Evolutionary conservation across 2,888 invertebrate genomes (phyloP), one percentile per base, ranked within the genome.

Genomic region (Xanthia icteritia): DNA sequence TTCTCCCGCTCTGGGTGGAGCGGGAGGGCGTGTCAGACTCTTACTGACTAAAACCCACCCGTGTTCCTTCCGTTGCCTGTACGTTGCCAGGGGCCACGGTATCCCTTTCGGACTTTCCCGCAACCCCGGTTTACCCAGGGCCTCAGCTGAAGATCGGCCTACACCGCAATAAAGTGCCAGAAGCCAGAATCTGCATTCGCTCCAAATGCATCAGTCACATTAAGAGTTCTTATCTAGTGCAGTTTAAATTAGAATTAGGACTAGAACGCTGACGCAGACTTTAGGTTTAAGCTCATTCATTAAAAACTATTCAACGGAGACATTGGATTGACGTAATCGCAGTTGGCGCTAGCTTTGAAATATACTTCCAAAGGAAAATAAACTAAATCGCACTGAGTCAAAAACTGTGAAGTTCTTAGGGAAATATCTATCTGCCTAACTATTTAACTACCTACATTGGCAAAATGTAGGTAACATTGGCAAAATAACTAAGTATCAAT

Each of bases 211-310:
- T 31, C 31, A 70, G 71, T 66, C 31, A 36, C 64, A 36, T 68
- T 64, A 58, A 63, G 61, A 54, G 36, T 27, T 70, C n/a, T 69
- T 66, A 70, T 65, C 56, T 60, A 36, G 66, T 60, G 82, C 67
- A 75, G 36, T 42, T 70, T 54, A 17, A 51, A 70, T 82, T 85
- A 85, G 76, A 67, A 76, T 64, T 71, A 85, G 48, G 42, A 76
- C 54, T 27, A 42, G 27, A 60, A 51, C 36, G 11, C 54, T 71
- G 27, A 45, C 45, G 27, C 61, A 75, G 67, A 71, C 48, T 72
- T 71, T 27, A 48, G 27, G 42, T 64, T 67, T 42, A 15, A 60
- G 31, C 45, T 58, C 66, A 66, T 70, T 81, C 70, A 76, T 82
- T 85, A 85, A 64, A 75, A 85, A 67, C 70, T 75, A 63, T 71